Evolutionary conservation across 2,888 invertebrate species (phyloP).

Genomic region (Helleia helle): DNA sequence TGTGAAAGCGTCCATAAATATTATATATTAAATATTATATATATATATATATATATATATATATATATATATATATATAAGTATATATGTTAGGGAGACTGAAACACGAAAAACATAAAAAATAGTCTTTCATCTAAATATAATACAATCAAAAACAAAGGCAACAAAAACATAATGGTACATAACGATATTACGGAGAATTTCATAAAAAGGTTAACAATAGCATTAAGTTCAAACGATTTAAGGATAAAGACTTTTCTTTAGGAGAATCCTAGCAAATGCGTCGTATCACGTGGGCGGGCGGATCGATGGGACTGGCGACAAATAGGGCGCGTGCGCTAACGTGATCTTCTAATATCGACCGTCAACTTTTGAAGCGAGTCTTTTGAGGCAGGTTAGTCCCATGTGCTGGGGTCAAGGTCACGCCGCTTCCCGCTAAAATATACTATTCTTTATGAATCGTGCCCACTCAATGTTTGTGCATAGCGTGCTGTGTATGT

Average conservation of each 20-base stretch:
- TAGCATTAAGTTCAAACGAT: slow-evolving; percentile 7
- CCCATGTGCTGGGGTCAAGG: slow-evolving; percentile 72
- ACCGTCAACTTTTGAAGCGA: slow-evolving; percentile 58
- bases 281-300: slow-evolving; percentile 70
- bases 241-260: slow-evolving; percentile 27
- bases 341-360: slow-evolving; percentile 56
- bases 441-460: slow-evolving; percentile 9
- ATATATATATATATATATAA: too few relatives aligned
- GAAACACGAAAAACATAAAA: too few relatives aligned
- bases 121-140: neutral
- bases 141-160: slow-evolving; percentile 1
- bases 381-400: slow-evolving; percentile 74
- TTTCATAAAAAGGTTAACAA: slow-evolving; percentile 2
- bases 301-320: slow-evolving; percentile 58
- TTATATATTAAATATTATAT: too few relatives aligned
- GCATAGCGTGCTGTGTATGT: too few relatives aligned
- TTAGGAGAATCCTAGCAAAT: slow-evolving; percentile 68
- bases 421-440: slow-evolving; percentile 52
- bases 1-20: too few relatives aligned
- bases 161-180: slow-evolving; percentile 4
- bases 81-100: too few relatives aligned
- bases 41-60: too few relatives aligned
- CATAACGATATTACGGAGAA: neutral
- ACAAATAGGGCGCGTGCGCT: slow-evolving; percentile 55
- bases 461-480: neutral